Evolutionary conservation across 92 coral and sea anemone species (phyloP).

Genomic region (Bergia puertoricense): DNA sequence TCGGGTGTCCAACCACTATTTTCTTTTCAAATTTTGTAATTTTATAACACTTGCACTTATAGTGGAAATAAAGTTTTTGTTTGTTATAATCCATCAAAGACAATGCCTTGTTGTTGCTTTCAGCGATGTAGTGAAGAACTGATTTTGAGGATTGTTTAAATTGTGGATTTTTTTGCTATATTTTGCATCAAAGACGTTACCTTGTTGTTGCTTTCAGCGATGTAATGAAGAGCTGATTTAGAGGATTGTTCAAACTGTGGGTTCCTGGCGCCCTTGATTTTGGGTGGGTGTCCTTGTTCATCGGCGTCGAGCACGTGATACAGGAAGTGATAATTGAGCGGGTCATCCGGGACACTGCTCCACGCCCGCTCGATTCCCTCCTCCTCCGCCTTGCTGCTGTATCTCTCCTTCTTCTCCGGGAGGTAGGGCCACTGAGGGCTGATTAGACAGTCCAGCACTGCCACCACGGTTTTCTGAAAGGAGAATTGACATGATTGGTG

Average conservation of each 20-base stretch:
- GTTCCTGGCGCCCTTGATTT: constrained; percentile 55
- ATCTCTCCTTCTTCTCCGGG: constrained; percentile 64
- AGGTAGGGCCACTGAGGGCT: constrained; percentile 97
- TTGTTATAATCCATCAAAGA: not conserved
- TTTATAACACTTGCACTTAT: not conserved
- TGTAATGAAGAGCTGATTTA: constrained; percentile 76
- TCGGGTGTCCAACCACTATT: not conserved
- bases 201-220: constrained; percentile 86
- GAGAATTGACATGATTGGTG: not conserved
- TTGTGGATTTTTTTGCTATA: constrained; percentile 36
- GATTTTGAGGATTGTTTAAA: constrained; percentile 72
- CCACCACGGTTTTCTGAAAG: constrained; percentile 84
- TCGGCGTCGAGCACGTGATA: constrained; percentile 88
- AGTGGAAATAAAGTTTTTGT: constrained; percentile 60
- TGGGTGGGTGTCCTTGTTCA: constrained; percentile 77
- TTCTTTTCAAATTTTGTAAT: too few species aligned
- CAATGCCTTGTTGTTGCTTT: constrained; percentile 43
- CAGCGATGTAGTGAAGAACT: constrained; percentile 76
- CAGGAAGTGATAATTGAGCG: constrained; percentile 85
- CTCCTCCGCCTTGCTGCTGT: constrained; percentile 53
- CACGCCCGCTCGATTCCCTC: constrained; percentile 84
- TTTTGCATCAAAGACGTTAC: constrained; percentile 8
- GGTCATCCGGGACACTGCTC: constrained; percentile 97
- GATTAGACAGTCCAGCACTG: constrained; percentile 83
- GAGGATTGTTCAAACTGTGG: constrained; percentile 61